Conservation (phyloP, 2,888 invertebrate species). For the Drosophila rellima region DNA sequence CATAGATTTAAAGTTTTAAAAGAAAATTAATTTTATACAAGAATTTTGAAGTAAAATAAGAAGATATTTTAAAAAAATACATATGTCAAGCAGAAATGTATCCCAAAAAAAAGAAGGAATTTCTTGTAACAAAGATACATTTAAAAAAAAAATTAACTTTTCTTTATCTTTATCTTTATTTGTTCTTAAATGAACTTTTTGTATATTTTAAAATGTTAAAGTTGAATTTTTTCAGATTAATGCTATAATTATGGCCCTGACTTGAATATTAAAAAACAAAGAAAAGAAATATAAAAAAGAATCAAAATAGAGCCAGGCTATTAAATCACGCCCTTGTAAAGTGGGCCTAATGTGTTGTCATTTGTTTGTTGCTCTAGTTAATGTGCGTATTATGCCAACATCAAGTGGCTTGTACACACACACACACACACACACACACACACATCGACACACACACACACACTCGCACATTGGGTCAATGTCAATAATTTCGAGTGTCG, state of each 20-base stretch:
- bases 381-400: slow-evolving; percentile 59
- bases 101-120: too few species aligned
- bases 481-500: slow-evolving; percentile 34
- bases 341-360: slow-evolving; percentile 63
- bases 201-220: background rate
- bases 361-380: slow-evolving; percentile 60
- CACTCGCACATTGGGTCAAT: slow-evolving; percentile 37
- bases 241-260: background rate
- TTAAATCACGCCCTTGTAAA: slow-evolving; percentile 71
- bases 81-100: too few species aligned
- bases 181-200: too few species aligned
- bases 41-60: too few species aligned
- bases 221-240: too few species aligned
- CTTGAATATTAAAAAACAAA: slow-evolving; percentile 7
- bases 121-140: too few species aligned
- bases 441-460: slow-evolving; percentile 18
- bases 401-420: slow-evolving; percentile 40
- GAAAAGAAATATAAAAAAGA: too few species aligned
- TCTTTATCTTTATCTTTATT: too few species aligned
- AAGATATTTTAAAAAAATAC: too few species aligned
- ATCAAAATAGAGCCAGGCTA: slow-evolving; percentile 23
- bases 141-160: too few species aligned
- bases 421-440: slow-evolving; percentile 1
- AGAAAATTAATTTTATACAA: too few species aligned
- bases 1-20: too few species aligned